Base-by-base conservation (phyloP, 2,888 invertebrate species). In the Leistus spinibarbis region DNA sequence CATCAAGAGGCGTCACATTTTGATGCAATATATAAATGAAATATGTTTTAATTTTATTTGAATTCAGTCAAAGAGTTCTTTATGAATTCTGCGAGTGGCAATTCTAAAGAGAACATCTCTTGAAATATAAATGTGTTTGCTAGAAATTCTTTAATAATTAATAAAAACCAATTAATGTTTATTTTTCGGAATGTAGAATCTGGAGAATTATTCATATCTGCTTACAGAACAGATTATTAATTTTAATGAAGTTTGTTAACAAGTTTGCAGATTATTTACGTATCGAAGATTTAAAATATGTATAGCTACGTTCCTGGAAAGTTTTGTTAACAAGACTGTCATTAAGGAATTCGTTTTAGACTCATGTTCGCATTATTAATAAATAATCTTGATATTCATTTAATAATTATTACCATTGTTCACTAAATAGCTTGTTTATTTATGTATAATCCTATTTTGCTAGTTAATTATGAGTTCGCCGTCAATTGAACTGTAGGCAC, bases 221-320 rank as follows among this genome's bases (percentile, higher is more conserved):
- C 19, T 60, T 60, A 16, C 22, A 19, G 20, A 60, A 57, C 19
- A 60, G 60, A 20, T 60, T 67, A 73, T 75, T 69, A 69, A 68
- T 69, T 75, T 75, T 75, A 75, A 75, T 75, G 75, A 75, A 75
- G 63, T 75, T 69, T 69, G 69, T 75, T 75, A 75, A 75, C 69
- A 75, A 75, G 54, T 75, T 75, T 65, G 40, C n/a, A 68, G 63
- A 69, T 75, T 69, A 75, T 69, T 73, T 75, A 64, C 73, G 67
- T 73, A 73, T 73, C 73, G 73, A 73, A 64, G 63, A 75, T 75
- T 75, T 69, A 75, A 69, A 69, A 75, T 69, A 75, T 75, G 75
- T 67, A 73, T 60, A 67, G 67, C 40, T 67, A 22, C 73, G 40
- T 7, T 5, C 40, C 10, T 40, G 40, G 40, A 40, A 40, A 40